These are phyloP conservation scores for Drosophila parvula DNA, from an alignment of 1,140 invertebrate genomes.

Conservation along the genomic window DNA sequence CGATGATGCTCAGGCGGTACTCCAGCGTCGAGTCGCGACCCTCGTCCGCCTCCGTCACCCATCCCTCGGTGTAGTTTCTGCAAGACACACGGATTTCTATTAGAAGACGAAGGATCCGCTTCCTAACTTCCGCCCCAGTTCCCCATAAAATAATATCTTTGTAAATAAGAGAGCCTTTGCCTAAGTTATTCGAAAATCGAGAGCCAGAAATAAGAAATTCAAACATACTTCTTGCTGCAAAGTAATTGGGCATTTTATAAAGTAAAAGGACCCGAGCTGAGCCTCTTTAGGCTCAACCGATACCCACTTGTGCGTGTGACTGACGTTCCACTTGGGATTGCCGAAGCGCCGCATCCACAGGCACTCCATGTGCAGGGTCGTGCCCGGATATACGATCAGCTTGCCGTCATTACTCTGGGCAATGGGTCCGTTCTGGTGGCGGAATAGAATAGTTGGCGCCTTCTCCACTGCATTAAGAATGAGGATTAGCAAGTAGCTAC, in stretches of 20 bases:
- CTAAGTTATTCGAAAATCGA: neutral
- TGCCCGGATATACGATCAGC: slow-evolving; percentile 92
- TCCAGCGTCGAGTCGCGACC: slow-evolving; percentile 91
- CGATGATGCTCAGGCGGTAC: slow-evolving; percentile 91
- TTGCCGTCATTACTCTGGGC: slow-evolving; percentile 94
- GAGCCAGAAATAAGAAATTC: no score
- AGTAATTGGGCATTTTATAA: slow-evolving; percentile 6
- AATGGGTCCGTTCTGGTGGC: slow-evolving; percentile 91
- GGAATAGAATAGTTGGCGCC: slow-evolving; percentile 92
- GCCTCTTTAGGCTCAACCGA: neutral
- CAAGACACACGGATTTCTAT: neutral
- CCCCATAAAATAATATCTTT: neutral
- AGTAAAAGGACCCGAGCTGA: neutral
- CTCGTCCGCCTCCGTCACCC: slow-evolving; percentile 92
- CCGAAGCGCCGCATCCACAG: slow-evolving; percentile 93
- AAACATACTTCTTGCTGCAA: slow-evolving; percentile 10
- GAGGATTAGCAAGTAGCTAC: neutral
- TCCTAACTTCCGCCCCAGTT: neutral
- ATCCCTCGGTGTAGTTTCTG: slow-evolving; percentile 91
- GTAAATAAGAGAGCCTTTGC: neutral
- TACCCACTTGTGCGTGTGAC: slow-evolving; percentile 87
- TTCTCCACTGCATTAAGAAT: slow-evolving; percentile 88
- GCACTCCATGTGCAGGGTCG: slow-evolving; percentile 93
- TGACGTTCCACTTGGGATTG: slow-evolving; percentile 92
- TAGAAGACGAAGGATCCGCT: slow-evolving; percentile 1